Evolutionary conservation across 37 sponge, comb jelly and placozoan genomes (phyloP), one percentile per base, ranked within the genome.

Genomic region (Chondrosia reniformis): DNA sequence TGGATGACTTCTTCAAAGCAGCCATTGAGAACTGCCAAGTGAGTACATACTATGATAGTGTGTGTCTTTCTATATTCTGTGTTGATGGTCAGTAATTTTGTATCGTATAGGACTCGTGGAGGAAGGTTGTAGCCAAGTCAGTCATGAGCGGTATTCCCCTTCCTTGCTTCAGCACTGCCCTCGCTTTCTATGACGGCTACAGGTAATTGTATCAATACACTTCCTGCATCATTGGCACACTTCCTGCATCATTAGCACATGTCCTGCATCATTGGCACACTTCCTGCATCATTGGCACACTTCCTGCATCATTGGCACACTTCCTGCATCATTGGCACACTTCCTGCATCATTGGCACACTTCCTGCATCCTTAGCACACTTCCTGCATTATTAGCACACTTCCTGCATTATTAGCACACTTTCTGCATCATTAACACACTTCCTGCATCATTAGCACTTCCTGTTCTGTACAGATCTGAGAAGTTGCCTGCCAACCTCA

Each of bases 141-240:
- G 98, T 92, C 17, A 80, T 33, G 1, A 76, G 87, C n/a, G 98
- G 98, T 2, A 85, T 97, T 8, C 98, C 98, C 13, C 84, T 84
- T 42, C 98, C 98, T 33, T 78, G 87, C 33, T 97, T 97, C 84
- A 94, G 95, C 80, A 88, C 86, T 55, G 98, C 98, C 15, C 89
- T 97, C n/a, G 95, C 98, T 64, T 97, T 97, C 83, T 97, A 90
- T 83, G 98, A 97, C 84, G 98, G 98, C 3, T 94, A 95, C 85
- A 85, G 96, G 91, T 92, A 37, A 40, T 61, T 49, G 52, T 49
- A 15, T 49, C 52, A 19, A 12, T 24, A 17, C 13, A 63, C 66
- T 13, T 63, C 19, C 66, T 13, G 66, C 15, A 19, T 49, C 15
- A 49, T 15, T 49, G 52, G 15, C 10, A 15, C 52, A 49, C 52